These are phyloP conservation scores for Bellardia bayeri DNA, from an alignment of 2,888 invertebrate species.

Conservation along the genomic window DNA sequence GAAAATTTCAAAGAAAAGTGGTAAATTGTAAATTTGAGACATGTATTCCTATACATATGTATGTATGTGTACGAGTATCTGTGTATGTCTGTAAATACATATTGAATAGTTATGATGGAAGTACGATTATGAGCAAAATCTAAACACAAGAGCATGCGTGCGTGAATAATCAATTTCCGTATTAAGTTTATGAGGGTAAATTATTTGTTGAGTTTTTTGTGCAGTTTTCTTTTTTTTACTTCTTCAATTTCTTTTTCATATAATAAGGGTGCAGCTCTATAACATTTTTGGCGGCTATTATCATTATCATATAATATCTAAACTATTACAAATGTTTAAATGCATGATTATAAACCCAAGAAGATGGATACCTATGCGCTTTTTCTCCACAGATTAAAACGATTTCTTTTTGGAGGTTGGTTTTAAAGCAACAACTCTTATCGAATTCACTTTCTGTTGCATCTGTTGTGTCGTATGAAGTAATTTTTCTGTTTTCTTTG, in stretches of 20 bases:
- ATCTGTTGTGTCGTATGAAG: not conserved
- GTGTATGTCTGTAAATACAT: not conserved
- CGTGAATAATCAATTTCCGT: conserved; percentile 68
- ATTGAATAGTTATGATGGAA: conserved; percentile 41
- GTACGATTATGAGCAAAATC: conserved; percentile 21
- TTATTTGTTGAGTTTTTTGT: conserved; percentile 18
- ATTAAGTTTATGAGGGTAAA: conserved; percentile 43
- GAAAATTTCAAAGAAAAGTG: conserved; percentile 31
- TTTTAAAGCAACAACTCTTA: too few species aligned
- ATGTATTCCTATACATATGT: not conserved
- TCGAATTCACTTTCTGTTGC: too few species aligned
- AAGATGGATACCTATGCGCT: too few species aligned
- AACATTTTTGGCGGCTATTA: not conserved
- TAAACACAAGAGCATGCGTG: conserved; percentile 63
- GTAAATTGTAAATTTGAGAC: conserved; percentile 13
- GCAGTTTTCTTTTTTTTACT: not conserved
- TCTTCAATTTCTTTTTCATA: not conserved
- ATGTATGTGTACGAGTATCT: not conserved
- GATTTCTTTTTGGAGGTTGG: too few species aligned
- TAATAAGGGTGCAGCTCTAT: conserved; percentile 2
- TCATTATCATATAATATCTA: not conserved
- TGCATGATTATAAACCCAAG: too few species aligned
- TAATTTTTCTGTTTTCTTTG: not conserved
- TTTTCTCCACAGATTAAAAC: too few species aligned
- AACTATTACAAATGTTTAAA: not conserved